Percentiles rank a stretch among this genome's conserved stretches.
phyloP scores from a whole-genome alignment of 2,888 invertebrate species.

The Lithophane ornitopus region DNA sequence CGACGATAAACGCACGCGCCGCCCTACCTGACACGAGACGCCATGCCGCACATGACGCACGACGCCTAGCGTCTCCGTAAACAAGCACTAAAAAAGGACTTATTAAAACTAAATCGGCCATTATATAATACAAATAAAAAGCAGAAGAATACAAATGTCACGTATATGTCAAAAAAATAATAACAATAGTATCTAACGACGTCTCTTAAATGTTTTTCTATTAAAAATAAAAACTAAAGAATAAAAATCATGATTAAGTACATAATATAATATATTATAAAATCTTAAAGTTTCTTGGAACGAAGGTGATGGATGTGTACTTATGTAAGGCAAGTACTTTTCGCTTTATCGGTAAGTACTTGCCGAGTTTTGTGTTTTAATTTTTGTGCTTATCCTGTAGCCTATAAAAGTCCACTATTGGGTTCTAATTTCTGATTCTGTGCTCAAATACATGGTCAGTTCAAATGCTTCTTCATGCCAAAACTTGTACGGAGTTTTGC shows the following conservation, averaged over 20 bases:
- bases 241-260: slow-evolving; percentile 22
- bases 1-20: too few relatives aligned
- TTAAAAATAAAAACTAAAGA: slow-evolving; percentile 16
- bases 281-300: slow-evolving; percentile 1
- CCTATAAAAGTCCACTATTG: not conserved
- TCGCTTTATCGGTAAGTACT: not conserved
- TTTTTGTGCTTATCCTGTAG: not conserved
- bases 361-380: not conserved
- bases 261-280: not conserved
- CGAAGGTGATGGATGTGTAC: slow-evolving; percentile 2
- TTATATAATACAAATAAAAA: not conserved
- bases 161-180: slow-evolving; percentile 26
- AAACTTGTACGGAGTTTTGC: not conserved
- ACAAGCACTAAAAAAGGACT: too few relatives aligned
- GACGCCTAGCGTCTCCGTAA: too few relatives aligned
- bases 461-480: not conserved
- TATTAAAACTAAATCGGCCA: too few relatives aligned
- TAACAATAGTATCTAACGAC: not conserved
- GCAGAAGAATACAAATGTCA: slow-evolving; percentile 30
- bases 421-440: not conserved
- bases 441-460: not conserved
- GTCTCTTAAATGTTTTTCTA: not conserved
- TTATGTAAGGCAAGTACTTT: not conserved
- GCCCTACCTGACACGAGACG: too few relatives aligned
- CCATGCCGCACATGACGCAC: too few relatives aligned